phyloP scores from a whole-genome alignment of 2,797 vertebrate genomes.

The Clamator glandarius region DNA sequence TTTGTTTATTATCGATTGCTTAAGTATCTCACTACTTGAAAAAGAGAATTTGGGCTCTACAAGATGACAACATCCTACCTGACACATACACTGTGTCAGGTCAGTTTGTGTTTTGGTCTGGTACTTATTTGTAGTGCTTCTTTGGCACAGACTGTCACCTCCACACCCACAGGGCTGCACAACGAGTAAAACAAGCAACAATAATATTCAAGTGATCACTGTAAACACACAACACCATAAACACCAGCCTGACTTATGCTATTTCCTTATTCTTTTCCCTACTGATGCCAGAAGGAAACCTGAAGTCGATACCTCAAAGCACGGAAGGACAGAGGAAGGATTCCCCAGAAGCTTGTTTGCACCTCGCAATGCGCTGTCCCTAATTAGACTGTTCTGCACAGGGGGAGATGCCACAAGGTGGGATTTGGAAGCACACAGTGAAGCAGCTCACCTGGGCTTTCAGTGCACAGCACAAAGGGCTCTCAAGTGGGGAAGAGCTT shows the following conservation, averaged over 20 bases:
- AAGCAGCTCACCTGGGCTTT: neutral
- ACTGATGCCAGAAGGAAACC: neutral
- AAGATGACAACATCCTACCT: neutral
- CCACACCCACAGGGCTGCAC: slow-evolving; percentile 31
- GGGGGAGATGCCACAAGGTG: neutral
- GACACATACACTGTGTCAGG: neutral
- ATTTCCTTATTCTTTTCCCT: neutral
- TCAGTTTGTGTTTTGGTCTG: neutral
- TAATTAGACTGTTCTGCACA: neutral
- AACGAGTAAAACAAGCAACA: slow-evolving; percentile 42
- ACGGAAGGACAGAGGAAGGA: neutral
- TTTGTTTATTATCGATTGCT: neutral
- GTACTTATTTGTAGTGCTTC: neutral
- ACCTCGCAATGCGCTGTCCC: neutral
- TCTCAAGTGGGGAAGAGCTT: neutral
- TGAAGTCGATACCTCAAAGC: neutral
- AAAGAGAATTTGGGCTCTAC: neutral
- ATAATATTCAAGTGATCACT: neutral
- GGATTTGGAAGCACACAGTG: neutral
- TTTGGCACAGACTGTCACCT: slow-evolving; percentile 18
- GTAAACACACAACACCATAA: slow-evolving; percentile 37
- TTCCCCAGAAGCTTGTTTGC: neutral
- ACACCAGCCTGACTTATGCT: neutral
- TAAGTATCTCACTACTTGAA: neutral
- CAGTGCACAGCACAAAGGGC: neutral